These are phyloP conservation scores for Gephyroberyx darwinii DNA, from an alignment of 2,797 vertebrate genomes.

Conservation along the genomic window DNA sequence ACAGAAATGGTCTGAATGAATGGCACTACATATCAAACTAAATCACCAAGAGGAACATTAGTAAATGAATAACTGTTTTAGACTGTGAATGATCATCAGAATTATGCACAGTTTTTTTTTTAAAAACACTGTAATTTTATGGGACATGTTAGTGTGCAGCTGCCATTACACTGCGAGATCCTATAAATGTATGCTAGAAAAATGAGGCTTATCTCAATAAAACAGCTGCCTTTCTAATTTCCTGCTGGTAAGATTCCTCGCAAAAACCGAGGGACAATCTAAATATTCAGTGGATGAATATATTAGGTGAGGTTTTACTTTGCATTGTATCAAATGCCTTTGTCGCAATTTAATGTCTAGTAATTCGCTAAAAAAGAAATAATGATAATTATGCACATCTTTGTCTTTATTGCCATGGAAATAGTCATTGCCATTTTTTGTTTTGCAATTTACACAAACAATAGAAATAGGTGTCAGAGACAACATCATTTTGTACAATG, in stretches of 20 bases:
- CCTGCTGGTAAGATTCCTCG: conserved; percentile 53
- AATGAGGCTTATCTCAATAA: conserved; percentile 71
- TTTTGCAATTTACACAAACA: conserved; percentile 25
- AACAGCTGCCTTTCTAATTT: conserved; percentile 76
- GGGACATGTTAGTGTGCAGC: conserved; percentile 41
- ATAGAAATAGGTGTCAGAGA: neutral
- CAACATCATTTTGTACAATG: neutral
- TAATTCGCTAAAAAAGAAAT: conserved; percentile 36
- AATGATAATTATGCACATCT: conserved; percentile 40
- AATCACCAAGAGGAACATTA: conserved; percentile 43
- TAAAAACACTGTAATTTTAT: conserved; percentile 5
- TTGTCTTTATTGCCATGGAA: conserved; percentile 19
- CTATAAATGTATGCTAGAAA: conserved; percentile 45
- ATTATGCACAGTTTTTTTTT: conserved; percentile 58
- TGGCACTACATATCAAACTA: conserved; percentile 39
- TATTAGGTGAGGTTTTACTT: conserved; percentile 44
- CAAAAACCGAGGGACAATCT: conserved; percentile 41
- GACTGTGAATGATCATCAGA: conserved; percentile 58
- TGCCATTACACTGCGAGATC: conserved; percentile 61
- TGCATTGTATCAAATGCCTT: conserved; percentile 20
- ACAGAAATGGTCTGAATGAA: conserved; percentile 51
- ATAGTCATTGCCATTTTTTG: conserved; percentile 9
- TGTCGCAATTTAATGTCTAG: conserved; percentile 26
- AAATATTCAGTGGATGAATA: conserved; percentile 53
- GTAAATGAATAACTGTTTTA: conserved; percentile 45